Percentiles rank a stretch among this genome's conserved stretches.
Conservation (phyloP, 2,888 invertebrate species). For the Sesia bembeciformis region DNA sequence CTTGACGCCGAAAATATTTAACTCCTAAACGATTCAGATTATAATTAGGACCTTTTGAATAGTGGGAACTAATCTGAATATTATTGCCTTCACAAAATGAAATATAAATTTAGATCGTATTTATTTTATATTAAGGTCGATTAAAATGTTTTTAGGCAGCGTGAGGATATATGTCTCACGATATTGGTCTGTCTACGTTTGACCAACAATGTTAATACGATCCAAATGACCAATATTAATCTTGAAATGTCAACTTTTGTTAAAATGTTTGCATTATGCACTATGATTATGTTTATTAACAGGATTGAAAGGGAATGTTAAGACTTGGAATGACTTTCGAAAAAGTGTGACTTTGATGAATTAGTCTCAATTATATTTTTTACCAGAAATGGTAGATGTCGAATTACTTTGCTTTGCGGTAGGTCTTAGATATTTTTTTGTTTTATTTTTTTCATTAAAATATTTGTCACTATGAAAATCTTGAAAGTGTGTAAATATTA, state of each 20-base stretch:
- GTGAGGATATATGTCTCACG: conserved; percentile 9
- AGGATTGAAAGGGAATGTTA: conserved; percentile 14
- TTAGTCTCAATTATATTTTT: conserved; percentile 27
- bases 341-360: conserved; percentile 36
- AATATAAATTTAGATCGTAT: conserved; percentile 1
- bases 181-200: conserved; percentile 24
- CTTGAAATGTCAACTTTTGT: conserved; percentile 57
- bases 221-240: conserved; percentile 64
- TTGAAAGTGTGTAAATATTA: neutral
- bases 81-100: conserved; percentile 1
- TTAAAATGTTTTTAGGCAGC: neutral
- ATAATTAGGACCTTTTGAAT: conserved; percentile 65
- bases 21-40: conserved; percentile 68
- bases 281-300: conserved; percentile 26
- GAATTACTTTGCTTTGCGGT: neutral
- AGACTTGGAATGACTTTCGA: conserved; percentile 20
- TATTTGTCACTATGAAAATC: neutral
- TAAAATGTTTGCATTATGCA: conserved; percentile 31
- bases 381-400: neutral
- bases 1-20: conserved; percentile 68
- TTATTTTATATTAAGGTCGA: neutral
- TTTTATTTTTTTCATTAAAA: neutral
- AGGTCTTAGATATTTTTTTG: neutral
- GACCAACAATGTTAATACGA: conserved; percentile 45
- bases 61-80: conserved; percentile 21